Evolutionary conservation across 2,113 vertebrate genomes (phyloP).

Genomic region (Abramis brama): DNA sequence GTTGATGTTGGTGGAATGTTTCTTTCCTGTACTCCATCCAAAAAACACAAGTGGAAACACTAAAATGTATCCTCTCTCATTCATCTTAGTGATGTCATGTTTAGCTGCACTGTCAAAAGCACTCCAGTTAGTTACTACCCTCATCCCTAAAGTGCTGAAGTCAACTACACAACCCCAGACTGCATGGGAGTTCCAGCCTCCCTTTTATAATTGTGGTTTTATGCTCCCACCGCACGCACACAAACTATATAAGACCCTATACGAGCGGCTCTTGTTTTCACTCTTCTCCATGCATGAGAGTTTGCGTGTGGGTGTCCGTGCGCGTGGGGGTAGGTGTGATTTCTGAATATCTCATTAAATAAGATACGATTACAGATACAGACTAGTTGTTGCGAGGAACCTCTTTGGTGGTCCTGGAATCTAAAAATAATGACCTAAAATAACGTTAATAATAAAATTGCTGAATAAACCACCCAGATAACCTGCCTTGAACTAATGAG

Average conservation of each 20-base stretch:
- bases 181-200: slow-evolving; percentile 8
- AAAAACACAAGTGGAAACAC: slow-evolving; percentile 11
- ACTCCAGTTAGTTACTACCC: not conserved
- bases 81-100: slow-evolving; percentile 17
- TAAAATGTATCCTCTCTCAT: slow-evolving; percentile 8
- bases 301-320: not conserved
- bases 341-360: slow-evolving; percentile 17
- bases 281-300: not conserved
- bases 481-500: not conserved
- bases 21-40: not conserved
- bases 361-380: slow-evolving; percentile 3
- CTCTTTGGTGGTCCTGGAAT: slow-evolving; percentile 22
- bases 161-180: slow-evolving; percentile 4
- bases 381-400: not conserved
- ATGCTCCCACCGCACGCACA: slow-evolving; percentile 16
- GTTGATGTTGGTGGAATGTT: not conserved
- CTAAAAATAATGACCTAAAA: not conserved
- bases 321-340: not conserved
- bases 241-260: slow-evolving; percentile 10
- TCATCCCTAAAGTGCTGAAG: slow-evolving; percentile 8
- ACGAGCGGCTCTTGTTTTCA: not conserved
- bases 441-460: not conserved
- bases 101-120: slow-evolving; percentile 1
- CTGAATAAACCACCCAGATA: not conserved
- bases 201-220: slow-evolving; percentile 33